Percentiles rank a stretch among this genome's conserved stretches.
These are phyloP conservation scores for Cantharis flavilabris DNA, from an alignment of 2,888 invertebrate species.

Conservation along the genomic window DNA sequence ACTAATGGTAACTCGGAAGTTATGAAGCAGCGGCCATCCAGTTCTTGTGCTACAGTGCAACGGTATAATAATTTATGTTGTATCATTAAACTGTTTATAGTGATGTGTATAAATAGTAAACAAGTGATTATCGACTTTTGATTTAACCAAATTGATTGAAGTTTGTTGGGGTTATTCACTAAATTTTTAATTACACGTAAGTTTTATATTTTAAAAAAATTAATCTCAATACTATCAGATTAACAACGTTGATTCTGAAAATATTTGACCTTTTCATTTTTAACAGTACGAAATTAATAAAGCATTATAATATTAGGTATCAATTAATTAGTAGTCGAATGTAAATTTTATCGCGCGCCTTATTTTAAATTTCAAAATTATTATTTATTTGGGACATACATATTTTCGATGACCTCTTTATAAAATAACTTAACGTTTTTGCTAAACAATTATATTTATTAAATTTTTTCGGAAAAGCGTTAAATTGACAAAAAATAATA, in stretches of 20 bases:
- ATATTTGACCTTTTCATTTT: neutral
- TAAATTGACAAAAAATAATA: neutral
- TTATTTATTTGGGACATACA: neutral
- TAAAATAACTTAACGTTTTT: neutral
- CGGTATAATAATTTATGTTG: slow-evolving; percentile 22
- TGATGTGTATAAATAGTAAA: neutral
- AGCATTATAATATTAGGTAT: neutral
- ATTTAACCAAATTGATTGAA: neutral
- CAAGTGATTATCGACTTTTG: slow-evolving; percentile 1
- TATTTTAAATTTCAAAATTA: neutral
- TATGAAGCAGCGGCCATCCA: slow-evolving; percentile 26
- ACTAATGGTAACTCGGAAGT: slow-evolving; percentile 17
- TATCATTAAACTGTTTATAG: neutral
- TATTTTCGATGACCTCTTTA: neutral
- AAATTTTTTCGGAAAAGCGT: neutral
- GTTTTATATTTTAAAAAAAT: neutral
- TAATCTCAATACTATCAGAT: neutral
- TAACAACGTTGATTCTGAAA: neutral
- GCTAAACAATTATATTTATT: neutral
- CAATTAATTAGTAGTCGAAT: neutral
- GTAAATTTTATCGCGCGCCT: neutral
- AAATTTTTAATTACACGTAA: neutral
- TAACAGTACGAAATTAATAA: neutral
- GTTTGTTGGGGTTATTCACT: neutral
- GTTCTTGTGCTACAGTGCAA: slow-evolving; percentile 30